Percentiles rank a stretch among this genome's conserved stretches.
phyloP scores from a whole-genome alignment of 2,888 invertebrate genomes.

The Artemia sp. region DNA sequence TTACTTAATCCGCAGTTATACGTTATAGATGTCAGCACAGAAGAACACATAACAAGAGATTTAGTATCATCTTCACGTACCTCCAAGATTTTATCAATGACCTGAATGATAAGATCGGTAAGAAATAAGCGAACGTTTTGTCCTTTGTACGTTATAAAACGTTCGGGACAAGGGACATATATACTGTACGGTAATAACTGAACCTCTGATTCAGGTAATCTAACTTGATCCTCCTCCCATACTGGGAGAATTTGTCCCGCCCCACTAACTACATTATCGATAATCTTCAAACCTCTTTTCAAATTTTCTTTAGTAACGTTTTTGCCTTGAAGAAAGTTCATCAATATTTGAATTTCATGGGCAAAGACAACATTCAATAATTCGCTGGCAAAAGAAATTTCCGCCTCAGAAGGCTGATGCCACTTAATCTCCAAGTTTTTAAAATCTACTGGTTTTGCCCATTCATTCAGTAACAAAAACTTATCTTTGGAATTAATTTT shows the following conservation, averaged over 20 bases:
- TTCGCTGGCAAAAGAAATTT: slow-evolving; percentile 46
- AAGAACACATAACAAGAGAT: slow-evolving; percentile 36
- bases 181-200: slow-evolving; percentile 17
- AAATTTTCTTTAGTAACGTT: slow-evolving; percentile 46
- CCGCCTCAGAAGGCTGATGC: slow-evolving; percentile 55
- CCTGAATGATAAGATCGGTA: slow-evolving; percentile 41
- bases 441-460: slow-evolving; percentile 55
- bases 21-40: slow-evolving; percentile 28
- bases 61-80: slow-evolving; percentile 61
- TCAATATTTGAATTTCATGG: slow-evolving; percentile 44
- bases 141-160: slow-evolving; percentile 42
- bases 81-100: slow-evolving; percentile 47
- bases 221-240: slow-evolving; percentile 42
- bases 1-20: slow-evolving; percentile 39
- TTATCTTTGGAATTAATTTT: slow-evolving; percentile 1
- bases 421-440: slow-evolving; percentile 50
- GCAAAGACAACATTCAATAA: slow-evolving; percentile 47
- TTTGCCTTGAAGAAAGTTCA: slow-evolving; percentile 39
- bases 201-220: slow-evolving; percentile 26
- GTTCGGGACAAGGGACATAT: not conserved
- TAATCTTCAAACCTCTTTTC: slow-evolving; percentile 46
- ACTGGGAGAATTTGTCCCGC: slow-evolving; percentile 47
- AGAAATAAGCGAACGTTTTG: slow-evolving; percentile 48
- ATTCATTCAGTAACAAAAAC: slow-evolving; percentile 34
- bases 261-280: slow-evolving; percentile 47